A percentile compares a stretch with the other conserved stretches of the same genome.
These are phyloP conservation scores for Dendrolimus kikuchii DNA, from an alignment of 1,140 invertebrate genomes.

Conservation along the genomic window DNA sequence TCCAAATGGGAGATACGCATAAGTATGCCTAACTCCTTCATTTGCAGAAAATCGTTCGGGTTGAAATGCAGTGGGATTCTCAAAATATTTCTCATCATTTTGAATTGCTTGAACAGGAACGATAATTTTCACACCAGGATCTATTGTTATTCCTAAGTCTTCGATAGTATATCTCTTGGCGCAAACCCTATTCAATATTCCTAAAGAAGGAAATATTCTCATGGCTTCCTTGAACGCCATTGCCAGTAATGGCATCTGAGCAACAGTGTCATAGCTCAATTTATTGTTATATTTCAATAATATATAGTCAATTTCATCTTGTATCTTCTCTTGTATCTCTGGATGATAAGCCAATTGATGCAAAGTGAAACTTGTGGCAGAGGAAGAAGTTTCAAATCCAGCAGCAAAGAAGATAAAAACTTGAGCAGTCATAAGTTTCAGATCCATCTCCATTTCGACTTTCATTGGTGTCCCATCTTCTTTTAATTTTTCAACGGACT, in stretches of 20 bases:
- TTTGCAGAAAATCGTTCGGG: slow-evolving; percentile 72
- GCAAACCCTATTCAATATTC: slow-evolving; percentile 42
- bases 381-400: slow-evolving; percentile 64
- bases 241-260: slow-evolving; percentile 47
- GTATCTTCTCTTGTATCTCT: slow-evolving; percentile 70
- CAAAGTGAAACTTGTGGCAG: slow-evolving; percentile 55
- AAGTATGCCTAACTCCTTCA: slow-evolving; percentile 40
- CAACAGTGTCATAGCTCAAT: slow-evolving; percentile 45
- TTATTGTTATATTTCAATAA: slow-evolving; percentile 28
- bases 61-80: slow-evolving; percentile 66
- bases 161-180: slow-evolving; percentile 50
- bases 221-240: slow-evolving; percentile 59
- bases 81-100: slow-evolving; percentile 67
- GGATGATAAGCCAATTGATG: slow-evolving; percentile 70
- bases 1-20: slow-evolving; percentile 31
- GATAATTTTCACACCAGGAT: slow-evolving; percentile 33
- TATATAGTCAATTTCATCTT: slow-evolving; percentile 67
- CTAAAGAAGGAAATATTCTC: slow-evolving; percentile 45
- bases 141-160: slow-evolving; percentile 39
- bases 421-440: slow-evolving; percentile 45
- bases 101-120: slow-evolving; percentile 64
- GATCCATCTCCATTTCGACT: slow-evolving; percentile 15
- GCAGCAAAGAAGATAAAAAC: slow-evolving; percentile 70
- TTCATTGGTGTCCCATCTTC: slow-evolving; percentile 12
- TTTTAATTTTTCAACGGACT: slow-evolving; percentile 52